phyloP scores from a whole-genome alignment of 2,888 invertebrate species.

The Endotricha flammealis region DNA sequence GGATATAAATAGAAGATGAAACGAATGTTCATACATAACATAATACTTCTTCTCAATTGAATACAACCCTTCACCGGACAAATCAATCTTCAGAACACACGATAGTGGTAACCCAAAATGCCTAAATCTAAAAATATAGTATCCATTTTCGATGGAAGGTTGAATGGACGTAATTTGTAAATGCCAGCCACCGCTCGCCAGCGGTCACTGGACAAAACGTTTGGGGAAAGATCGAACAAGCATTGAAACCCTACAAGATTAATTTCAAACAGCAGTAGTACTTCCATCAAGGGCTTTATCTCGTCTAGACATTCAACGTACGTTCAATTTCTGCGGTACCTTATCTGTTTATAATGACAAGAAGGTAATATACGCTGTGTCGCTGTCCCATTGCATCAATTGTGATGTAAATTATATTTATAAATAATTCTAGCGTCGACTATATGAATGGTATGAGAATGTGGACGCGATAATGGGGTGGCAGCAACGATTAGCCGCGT shows the following conservation, averaged over 20 bases:
- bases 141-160: constrained; percentile 14
- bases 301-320: constrained; percentile 30
- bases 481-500: neutral
- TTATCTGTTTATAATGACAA: neutral
- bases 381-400: too few relatives aligned
- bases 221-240: constrained; percentile 16
- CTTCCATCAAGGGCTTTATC: constrained; percentile 33
- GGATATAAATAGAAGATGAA: too few relatives aligned
- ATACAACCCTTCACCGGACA: too few relatives aligned
- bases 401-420: too few relatives aligned
- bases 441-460: constrained; percentile 1
- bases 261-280: constrained; percentile 22
- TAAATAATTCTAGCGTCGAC: constrained; percentile 1
- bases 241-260: constrained; percentile 18
- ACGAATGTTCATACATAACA: too few relatives aligned
- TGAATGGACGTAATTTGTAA: constrained; percentile 17
- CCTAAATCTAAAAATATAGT: too few relatives aligned
- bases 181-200: constrained; percentile 15
- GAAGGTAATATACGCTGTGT: too few relatives aligned
- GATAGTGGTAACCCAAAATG: too few relatives aligned
- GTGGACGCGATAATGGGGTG: neutral
- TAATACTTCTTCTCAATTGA: too few relatives aligned
- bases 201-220: constrained; percentile 6
- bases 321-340: neutral
- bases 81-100: too few relatives aligned